Conservation (phyloP, 2,113 vertebrate species). For the Sigmodon hispidus region DNA sequence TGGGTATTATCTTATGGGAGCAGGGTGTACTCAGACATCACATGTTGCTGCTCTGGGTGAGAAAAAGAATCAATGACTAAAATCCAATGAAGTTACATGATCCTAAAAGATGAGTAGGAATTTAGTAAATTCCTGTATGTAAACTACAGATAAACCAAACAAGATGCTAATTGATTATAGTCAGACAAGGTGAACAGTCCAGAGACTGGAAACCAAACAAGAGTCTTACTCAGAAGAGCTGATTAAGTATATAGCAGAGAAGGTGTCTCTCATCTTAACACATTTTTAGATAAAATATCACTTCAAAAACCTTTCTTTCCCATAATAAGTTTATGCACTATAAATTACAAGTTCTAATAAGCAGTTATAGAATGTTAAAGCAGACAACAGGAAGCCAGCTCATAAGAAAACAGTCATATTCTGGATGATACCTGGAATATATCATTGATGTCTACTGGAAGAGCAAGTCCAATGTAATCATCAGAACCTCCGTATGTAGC, state of each 20-base stretch:
- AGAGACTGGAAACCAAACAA: neutral
- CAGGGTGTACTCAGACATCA: neutral
- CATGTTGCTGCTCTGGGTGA: neutral
- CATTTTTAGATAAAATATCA: slow-evolving; percentile 30
- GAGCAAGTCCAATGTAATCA: slow-evolving; percentile 96
- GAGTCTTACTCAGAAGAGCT: neutral
- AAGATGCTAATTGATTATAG: neutral
- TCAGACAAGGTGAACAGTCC: neutral
- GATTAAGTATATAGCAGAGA: neutral
- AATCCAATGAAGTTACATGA: neutral
- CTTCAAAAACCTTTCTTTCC: neutral
- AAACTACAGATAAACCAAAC: slow-evolving; percentile 29
- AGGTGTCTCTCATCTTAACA: neutral
- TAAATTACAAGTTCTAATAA: slow-evolving; percentile 47
- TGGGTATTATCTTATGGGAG: neutral
- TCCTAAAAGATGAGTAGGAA: slow-evolving; percentile 12
- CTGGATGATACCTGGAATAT: slow-evolving; percentile 93
- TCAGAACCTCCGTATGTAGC: slow-evolving; percentile 94
- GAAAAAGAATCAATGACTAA: slow-evolving; percentile 1
- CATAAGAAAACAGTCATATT: neutral
- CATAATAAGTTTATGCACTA: neutral
- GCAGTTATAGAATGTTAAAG: neutral
- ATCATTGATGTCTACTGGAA: slow-evolving; percentile 96
- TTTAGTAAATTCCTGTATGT: slow-evolving; percentile 19
- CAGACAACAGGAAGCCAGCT: neutral